These are phyloP conservation scores for Cyanoliseus patagonus DNA, from an alignment of 2,113 vertebrate genomes.

Conservation along the genomic window DNA sequence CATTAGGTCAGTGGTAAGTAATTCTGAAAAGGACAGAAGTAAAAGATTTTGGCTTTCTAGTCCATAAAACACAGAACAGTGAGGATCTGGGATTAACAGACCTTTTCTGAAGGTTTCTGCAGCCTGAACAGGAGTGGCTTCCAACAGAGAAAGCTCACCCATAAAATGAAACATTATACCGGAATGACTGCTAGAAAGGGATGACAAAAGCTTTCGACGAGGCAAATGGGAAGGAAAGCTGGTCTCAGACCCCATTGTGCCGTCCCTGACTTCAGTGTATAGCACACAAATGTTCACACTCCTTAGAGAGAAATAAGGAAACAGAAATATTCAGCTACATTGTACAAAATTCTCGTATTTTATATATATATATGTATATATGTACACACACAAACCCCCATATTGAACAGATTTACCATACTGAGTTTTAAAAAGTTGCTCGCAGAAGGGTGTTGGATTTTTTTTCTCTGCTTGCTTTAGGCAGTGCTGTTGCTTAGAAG, in stretches of 20 bases:
- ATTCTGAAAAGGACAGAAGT: neutral
- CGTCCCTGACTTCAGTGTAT: constrained; percentile 59
- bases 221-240: constrained; percentile 60
- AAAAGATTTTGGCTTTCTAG: neutral
- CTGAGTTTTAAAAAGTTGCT: constrained; percentile 73
- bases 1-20: neutral
- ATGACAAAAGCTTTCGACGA: constrained; percentile 6
- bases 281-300: constrained; percentile 27
- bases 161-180: constrained; percentile 19
- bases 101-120: neutral
- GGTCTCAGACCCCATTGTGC: constrained; percentile 66
- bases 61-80: neutral
- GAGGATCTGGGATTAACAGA: neutral
- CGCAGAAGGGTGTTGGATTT: constrained; percentile 70
- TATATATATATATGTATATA: neutral
- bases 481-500: constrained; percentile 74
- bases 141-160: constrained; percentile 25
- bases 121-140: constrained; percentile 35
- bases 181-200: neutral
- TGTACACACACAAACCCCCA: constrained; percentile 64
- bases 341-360: constrained; percentile 74
- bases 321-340: constrained; percentile 69
- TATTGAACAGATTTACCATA: constrained; percentile 68
- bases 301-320: constrained; percentile 66
- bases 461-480: constrained; percentile 77